phyloP scores from a whole-genome alignment of 2,113 vertebrate genomes.

The Platysternon megacephalum region DNA sequence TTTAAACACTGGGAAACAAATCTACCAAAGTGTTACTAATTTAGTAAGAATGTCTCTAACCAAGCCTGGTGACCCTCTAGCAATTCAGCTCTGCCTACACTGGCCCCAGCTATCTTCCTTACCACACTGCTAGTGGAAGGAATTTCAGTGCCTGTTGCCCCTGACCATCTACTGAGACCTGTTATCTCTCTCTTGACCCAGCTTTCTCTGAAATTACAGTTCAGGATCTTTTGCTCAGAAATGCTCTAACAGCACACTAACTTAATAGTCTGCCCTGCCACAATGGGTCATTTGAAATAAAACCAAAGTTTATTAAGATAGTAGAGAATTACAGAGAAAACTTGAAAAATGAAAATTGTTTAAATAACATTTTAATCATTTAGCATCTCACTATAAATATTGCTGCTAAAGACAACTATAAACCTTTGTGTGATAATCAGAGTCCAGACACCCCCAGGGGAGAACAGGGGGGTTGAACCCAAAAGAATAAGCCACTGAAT shows the following conservation, averaged over 20 bases:
- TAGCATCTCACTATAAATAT: not conserved
- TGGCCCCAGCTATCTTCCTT: not conserved
- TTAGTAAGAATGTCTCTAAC: not conserved
- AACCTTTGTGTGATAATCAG: not conserved
- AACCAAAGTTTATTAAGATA: not conserved
- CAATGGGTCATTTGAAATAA: not conserved
- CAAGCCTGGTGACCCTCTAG: not conserved
- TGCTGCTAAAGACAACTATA: not conserved
- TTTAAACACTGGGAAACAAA: not conserved
- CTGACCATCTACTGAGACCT: not conserved
- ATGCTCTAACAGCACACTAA: not conserved
- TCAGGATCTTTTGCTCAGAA: not conserved
- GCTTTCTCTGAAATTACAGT: not conserved
- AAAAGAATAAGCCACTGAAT: not conserved
- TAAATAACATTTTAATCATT: not conserved
- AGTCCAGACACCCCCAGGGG: not conserved
- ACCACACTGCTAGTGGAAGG: not conserved
- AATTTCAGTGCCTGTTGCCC: not conserved
- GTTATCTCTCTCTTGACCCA: not conserved
- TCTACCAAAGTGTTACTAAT: not conserved
- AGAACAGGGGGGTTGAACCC: not conserved
- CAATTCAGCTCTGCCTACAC: not conserved
- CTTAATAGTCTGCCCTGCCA: not conserved
- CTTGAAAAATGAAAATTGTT: not conserved
- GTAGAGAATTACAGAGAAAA: not conserved